Percentiles rank a stretch among this genome's conserved stretches.
Evolutionary conservation across 1,140 invertebrate genomes (phyloP).

Genomic region (Epicauta chinensis): DNA sequence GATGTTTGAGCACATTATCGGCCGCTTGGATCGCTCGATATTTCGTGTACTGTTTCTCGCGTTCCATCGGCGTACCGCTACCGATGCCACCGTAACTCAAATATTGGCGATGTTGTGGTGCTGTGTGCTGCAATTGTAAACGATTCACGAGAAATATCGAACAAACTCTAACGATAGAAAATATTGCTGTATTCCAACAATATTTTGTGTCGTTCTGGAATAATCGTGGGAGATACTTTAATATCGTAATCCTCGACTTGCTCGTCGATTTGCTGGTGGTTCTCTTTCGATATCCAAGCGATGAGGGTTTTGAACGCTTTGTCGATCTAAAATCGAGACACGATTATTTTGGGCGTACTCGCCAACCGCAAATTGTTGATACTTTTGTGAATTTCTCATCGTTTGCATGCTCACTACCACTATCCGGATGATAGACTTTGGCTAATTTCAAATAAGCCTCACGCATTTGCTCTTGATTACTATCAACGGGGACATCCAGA

Average conservation of each 20-base stretch:
- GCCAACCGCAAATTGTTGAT: constrained; percentile 1
- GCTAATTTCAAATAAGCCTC: constrained; percentile 67
- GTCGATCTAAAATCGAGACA: constrained; percentile 30
- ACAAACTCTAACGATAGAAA: too few species aligned
- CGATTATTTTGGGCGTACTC: background rate
- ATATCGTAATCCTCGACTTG: constrained; percentile 41
- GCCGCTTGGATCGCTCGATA: constrained; percentile 64
- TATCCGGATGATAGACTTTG: constrained; percentile 79
- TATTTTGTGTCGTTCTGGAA: background rate
- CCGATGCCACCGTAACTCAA: constrained; percentile 73
- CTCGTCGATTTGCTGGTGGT: constrained; percentile 44
- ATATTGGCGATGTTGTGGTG: constrained; percentile 83
- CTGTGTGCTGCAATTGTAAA: constrained; percentile 57
- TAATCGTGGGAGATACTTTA: constrained; percentile 41
- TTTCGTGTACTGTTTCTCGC: constrained; percentile 68
- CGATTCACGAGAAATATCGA: too few species aligned
- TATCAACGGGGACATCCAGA: constrained; percentile 58
- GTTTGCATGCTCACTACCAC: constrained; percentile 58
- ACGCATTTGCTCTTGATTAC: constrained; percentile 64
- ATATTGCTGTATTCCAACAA: too few species aligned
- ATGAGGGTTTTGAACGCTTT: constrained; percentile 46
- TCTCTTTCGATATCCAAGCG: constrained; percentile 50
- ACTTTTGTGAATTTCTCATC: constrained; percentile 66
- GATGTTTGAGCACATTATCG: constrained; percentile 68
- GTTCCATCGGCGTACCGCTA: constrained; percentile 65